phyloP scores from a whole-genome alignment of 1,140 invertebrate species.

The Heterodera schachtii region DNA sequence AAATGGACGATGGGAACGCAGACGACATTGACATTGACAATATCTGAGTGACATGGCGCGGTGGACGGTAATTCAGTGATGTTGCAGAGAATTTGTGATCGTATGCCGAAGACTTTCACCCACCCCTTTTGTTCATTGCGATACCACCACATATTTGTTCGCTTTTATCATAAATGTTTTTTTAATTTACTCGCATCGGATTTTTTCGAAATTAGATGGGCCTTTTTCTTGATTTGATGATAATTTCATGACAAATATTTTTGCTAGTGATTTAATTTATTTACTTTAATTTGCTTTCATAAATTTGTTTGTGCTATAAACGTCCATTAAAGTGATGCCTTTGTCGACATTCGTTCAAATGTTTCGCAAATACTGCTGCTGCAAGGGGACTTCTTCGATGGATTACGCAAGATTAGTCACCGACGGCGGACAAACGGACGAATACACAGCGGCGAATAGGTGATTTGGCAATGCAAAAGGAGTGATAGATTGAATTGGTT shows the following conservation, averaged over 20 bases:
- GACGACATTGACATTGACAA: conserved; percentile 8
- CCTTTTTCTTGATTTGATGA: too few species aligned
- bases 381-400: not conserved
- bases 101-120: not conserved
- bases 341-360: not conserved
- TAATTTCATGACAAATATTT: too few species aligned
- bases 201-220: too few species aligned
- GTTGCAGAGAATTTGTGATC: too few species aligned
- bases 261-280: too few species aligned
- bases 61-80: too few species aligned
- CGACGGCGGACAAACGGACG: not conserved
- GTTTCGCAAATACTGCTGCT: conserved; percentile 9
- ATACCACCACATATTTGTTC: too few species aligned
- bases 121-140: too few species aligned
- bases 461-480: not conserved
- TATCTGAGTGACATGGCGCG: not conserved
- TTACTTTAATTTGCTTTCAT: not conserved
- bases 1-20: not conserved
- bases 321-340: not conserved
- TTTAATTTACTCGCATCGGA: too few species aligned
- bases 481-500: too few species aligned
- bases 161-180: too few species aligned
- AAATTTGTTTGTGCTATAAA: too few species aligned
- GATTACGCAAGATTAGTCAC: not conserved
- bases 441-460: not conserved